Conservation (phyloP, 2,888 invertebrate genomes). For the Physocephala rufipes region DNA sequence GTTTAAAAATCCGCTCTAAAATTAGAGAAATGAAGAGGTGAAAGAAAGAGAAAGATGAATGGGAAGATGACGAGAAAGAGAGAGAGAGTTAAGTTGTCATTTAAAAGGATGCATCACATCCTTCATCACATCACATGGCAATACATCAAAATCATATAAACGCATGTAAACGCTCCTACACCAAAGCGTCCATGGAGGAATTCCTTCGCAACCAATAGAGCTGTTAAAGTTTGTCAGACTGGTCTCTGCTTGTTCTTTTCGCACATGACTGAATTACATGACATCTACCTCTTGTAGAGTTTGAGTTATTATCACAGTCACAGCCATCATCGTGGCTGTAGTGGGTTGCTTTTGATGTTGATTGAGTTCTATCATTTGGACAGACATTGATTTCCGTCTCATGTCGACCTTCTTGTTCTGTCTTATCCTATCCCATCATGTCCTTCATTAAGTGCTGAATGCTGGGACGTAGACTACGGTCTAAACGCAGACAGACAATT, state of each 20-base stretch:
- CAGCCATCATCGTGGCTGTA: neutral
- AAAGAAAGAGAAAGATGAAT: no score
- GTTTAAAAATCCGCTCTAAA: neutral
- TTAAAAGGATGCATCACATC: conserved; percentile 23
- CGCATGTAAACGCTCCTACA: neutral
- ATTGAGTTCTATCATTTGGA: conserved; percentile 27
- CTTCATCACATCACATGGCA: conserved; percentile 4
- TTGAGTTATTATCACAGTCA: neutral
- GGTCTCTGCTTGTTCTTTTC: neutral
- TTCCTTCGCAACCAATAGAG: conserved; percentile 1
- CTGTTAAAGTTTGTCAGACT: neutral
- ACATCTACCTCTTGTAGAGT: neutral
- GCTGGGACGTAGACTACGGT: neutral
- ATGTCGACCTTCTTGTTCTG: conserved; percentile 7
- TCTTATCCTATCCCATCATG: neutral
- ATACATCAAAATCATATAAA: neutral
- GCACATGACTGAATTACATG: neutral
- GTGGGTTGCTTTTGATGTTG: neutral
- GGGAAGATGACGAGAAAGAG: no score
- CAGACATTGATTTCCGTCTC: conserved; percentile 27
- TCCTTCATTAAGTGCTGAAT: neutral
- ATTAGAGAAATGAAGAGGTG: conserved; percentile 4
- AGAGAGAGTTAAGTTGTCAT: conserved; percentile 25
- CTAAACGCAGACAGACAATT: neutral
- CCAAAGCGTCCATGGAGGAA: neutral